Evolutionary conservation across 2,113 vertebrate genomes (phyloP).

Genomic region (Heliornis fulica): DNA sequence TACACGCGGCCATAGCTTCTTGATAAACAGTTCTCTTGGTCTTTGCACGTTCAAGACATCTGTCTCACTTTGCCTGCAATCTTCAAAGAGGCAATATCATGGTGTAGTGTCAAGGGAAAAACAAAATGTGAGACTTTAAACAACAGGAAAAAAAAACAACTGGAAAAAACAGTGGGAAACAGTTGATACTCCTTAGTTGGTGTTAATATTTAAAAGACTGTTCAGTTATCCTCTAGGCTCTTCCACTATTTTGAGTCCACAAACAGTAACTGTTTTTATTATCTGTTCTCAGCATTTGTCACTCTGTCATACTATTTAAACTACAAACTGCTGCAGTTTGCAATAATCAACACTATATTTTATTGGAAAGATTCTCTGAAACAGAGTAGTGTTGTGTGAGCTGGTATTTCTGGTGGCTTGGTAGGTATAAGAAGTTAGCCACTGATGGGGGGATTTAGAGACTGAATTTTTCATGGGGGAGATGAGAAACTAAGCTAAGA

Average conservation of each 20-base stretch:
- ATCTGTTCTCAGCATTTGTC: neutral
- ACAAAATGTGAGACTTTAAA: neutral
- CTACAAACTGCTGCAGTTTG: neutral
- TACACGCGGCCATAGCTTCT: neutral
- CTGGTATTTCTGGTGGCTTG: neutral
- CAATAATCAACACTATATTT: neutral
- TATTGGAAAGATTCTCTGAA: neutral
- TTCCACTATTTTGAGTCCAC: neutral
- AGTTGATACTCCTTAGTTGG: neutral
- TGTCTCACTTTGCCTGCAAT: neutral
- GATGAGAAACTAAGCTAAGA: neutral
- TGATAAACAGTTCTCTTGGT: neutral
- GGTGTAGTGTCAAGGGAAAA: neutral
- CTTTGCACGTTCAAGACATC: neutral
- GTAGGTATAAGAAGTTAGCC: neutral
- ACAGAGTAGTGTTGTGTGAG: neutral
- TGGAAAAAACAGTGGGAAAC: neutral
- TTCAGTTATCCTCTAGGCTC: neutral
- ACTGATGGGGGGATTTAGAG: neutral
- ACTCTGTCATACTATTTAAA: neutral
- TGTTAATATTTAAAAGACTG: neutral
- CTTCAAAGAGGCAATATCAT: neutral
- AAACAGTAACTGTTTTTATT: neutral
- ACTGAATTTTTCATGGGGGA: neutral
- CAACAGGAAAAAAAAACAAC: neutral